Conservation (phyloP, 2,113 vertebrate genomes). For the Rhineura floridana region DNA sequence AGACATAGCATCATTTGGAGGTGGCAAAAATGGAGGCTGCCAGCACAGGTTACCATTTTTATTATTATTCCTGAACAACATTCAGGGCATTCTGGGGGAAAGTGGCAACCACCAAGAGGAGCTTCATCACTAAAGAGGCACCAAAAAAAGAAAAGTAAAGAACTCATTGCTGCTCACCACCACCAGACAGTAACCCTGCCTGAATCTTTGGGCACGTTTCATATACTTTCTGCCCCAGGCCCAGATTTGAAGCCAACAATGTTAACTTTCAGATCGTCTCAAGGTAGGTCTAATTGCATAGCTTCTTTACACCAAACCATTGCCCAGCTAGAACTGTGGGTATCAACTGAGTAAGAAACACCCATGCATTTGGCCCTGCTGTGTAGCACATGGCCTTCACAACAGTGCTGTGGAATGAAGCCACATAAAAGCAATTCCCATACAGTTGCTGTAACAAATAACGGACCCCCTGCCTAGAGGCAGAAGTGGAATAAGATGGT, state of each 20-base stretch:
- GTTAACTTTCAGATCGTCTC: neutral
- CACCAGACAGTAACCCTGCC: too few species aligned
- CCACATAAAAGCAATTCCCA: neutral
- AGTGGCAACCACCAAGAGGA: too few species aligned
- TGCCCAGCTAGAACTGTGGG: neutral
- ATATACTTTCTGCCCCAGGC: too few species aligned
- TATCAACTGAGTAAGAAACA: neutral
- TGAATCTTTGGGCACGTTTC: too few species aligned
- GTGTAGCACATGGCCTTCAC: neutral
- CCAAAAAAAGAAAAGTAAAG: too few species aligned
- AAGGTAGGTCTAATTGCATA: neutral
- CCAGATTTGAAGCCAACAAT: too few species aligned
- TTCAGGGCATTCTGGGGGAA: neutral
- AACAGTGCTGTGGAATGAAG: neutral
- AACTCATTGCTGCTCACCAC: too few species aligned
- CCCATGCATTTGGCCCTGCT: neutral
- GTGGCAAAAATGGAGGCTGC: too few species aligned
- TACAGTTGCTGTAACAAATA: neutral
- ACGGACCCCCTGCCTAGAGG: neutral
- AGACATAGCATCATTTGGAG: too few species aligned
- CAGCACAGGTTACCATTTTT: too few species aligned
- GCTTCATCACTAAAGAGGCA: too few species aligned
- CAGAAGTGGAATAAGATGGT: neutral
- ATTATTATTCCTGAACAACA: too few species aligned
- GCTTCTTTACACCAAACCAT: neutral